Percentiles rank a stretch among this genome's conserved stretches.
Conservation (phyloP, 2,797 vertebrate species). For the Clarias laeviceps region DNA sequence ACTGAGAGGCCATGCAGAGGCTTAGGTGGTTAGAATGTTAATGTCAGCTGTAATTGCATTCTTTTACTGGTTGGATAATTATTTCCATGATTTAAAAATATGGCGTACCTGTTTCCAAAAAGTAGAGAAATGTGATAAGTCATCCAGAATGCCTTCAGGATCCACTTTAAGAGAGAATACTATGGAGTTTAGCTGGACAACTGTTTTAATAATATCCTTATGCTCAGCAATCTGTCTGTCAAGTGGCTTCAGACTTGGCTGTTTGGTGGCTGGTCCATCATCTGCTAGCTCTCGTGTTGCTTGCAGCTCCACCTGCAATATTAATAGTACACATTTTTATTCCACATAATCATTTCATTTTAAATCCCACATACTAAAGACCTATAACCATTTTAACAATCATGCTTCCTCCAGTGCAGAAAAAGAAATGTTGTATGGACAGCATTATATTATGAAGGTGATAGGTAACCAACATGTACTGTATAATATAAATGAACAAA, state of each 20-base stretch:
- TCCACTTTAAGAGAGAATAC: conserved; percentile 73
- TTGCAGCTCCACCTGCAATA: conserved; percentile 75
- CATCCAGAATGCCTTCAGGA: conserved; percentile 67
- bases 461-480: no score
- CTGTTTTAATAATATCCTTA: conserved; percentile 80
- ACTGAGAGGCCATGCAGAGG: no score
- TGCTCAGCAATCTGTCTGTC: conserved; percentile 80
- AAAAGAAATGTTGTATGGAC: no score
- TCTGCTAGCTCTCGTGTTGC: conserved; percentile 70
- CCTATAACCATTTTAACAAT: no score
- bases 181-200: conserved; percentile 75
- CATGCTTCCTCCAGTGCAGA: no score
- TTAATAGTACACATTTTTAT: background rate
- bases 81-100: no score
- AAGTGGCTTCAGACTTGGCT: conserved; percentile 70
- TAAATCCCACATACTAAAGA: no score
- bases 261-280: conserved; percentile 71
- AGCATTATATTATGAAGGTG: no score
- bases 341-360: background rate
- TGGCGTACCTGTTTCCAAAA: conserved; percentile 80
- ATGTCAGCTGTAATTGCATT: no score
- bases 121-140: conserved; percentile 74
- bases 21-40: no score
- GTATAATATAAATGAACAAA: no score
- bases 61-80: no score